Conservation (phyloP, 2,797 vertebrate species). For the Gambelia wislizenii region DNA sequence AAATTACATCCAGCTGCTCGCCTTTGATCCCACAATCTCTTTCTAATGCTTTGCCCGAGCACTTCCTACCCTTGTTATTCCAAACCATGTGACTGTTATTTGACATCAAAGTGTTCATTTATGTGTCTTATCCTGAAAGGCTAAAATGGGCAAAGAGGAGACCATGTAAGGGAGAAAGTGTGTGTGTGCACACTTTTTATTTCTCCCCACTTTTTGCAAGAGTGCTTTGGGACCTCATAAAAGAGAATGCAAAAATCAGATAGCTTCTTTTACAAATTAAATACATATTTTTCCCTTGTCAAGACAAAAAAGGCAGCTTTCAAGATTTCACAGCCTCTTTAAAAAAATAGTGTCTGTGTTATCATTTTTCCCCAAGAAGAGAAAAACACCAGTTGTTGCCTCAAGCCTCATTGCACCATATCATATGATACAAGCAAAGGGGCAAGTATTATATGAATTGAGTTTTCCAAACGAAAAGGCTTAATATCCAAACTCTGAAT, state of each 20-base stretch:
- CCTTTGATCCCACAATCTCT: slow-evolving; percentile 1
- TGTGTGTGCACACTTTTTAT: too few relatives aligned
- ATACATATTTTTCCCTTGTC: not conserved
- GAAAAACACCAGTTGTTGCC: not conserved
- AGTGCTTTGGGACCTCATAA: not conserved
- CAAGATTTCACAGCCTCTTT: slow-evolving; percentile 19
- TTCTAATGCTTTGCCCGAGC: slow-evolving; percentile 33
- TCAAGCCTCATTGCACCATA: too few relatives aligned
- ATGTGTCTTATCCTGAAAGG: slow-evolving; percentile 43
- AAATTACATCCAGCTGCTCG: slow-evolving; percentile 24
- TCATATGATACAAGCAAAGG: not conserved
- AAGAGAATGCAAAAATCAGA: not conserved
- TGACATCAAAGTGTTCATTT: slow-evolving; percentile 33
- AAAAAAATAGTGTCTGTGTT: slow-evolving; percentile 5
- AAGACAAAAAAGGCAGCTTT: not conserved
- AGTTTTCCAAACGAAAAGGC: not conserved
- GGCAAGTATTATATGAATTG: not conserved
- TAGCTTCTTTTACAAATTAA: not conserved
- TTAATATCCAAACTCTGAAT: not conserved
- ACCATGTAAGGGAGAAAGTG: not conserved
- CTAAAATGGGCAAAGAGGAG: not conserved
- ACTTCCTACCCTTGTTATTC: slow-evolving; percentile 18
- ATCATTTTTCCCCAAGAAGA: not conserved
- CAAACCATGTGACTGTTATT: not conserved
- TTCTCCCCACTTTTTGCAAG: not conserved